Base-by-base conservation (phyloP, 2,888 invertebrate species). In the Drosophila multiciliata region DNA sequence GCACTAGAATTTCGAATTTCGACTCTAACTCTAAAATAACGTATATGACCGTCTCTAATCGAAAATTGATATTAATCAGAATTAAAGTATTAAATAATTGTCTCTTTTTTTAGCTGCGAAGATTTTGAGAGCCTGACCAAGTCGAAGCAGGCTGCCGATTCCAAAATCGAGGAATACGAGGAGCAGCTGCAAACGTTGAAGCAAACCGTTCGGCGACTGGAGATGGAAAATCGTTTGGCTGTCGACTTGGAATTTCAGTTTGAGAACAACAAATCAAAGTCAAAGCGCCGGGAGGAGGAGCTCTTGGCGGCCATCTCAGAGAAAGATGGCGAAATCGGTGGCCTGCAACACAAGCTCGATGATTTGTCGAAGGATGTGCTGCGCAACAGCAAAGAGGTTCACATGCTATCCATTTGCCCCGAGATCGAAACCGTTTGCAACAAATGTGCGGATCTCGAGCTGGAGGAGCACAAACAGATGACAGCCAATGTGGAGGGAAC, bases 251-350 rank as follows among this genome's bases (percentile, higher is more conserved):
- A 95, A 85, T 94, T 94, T 61, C 94, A 94, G 83, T 94, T 93
- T 78, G 94, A 95, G 70, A 94, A 93, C 26, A 91, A 94, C 8
- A 93, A 94, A 88, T 92, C 91, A 8, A 95, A 94, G 82, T 91
- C 94, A 8, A 94, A 94, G 83, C 92, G 88, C 1, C 93, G 95
- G 60, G 95, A 95, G 91, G 92, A 92, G 36, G 95, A 95, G 83
- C 86, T 95, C 7, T 77, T 95, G 0, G 93, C 93, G 2, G 90
- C 93, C 1, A 80, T 95, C 36, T 92, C 93, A 32, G 94, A 95
- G 33, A 91, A 92, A 68, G 82, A 90, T 3, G 68, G 67, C 0
- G 69, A 83, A 70, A 87, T 92, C 17, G 69, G 66, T 0, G 71
- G 69, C 32, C 68, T 92, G 5, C 77, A 91, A 35, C 73, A 82